These are phyloP conservation scores for Strigops habroptila DNA, from an alignment of 2,113 vertebrate species.

Conservation along the genomic window DNA sequence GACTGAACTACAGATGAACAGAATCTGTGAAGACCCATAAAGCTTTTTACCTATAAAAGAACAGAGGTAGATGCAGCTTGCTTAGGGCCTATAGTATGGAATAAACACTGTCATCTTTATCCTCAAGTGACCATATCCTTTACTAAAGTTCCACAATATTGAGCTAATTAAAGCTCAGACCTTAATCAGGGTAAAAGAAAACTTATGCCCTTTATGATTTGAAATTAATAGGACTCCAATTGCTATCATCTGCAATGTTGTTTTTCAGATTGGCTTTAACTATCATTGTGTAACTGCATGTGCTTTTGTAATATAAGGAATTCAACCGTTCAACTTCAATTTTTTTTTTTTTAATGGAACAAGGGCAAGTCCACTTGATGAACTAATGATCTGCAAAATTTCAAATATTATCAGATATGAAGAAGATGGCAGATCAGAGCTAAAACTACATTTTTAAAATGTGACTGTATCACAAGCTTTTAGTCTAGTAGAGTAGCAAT, in stretches of 20 bases:
- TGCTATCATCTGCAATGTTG: neutral
- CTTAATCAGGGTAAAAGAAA: slow-evolving; percentile 37
- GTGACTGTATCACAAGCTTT: neutral
- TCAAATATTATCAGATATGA: neutral
- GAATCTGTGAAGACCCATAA: neutral
- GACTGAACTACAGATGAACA: neutral
- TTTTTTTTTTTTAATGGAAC: neutral
- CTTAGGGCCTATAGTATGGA: neutral
- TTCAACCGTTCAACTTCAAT: neutral
- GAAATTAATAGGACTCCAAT: slow-evolving; percentile 34
- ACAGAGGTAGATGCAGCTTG: neutral
- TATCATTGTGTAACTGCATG: neutral
- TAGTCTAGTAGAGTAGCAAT: neutral
- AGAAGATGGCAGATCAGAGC: neutral
- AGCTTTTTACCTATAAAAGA: neutral
- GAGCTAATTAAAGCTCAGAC: neutral
- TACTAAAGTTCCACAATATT: neutral
- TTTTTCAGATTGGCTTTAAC: slow-evolving; percentile 12
- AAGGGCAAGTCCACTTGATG: neutral
- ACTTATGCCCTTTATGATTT: neutral
- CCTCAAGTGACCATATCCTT: neutral
- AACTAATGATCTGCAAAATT: slow-evolving; percentile 9
- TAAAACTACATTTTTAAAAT: neutral
- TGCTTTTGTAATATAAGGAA: slow-evolving; percentile 21
- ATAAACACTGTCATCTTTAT: neutral